phyloP scores from a whole-genome alignment of 2,113 vertebrate species.

The Neogobius melanostomus region DNA sequence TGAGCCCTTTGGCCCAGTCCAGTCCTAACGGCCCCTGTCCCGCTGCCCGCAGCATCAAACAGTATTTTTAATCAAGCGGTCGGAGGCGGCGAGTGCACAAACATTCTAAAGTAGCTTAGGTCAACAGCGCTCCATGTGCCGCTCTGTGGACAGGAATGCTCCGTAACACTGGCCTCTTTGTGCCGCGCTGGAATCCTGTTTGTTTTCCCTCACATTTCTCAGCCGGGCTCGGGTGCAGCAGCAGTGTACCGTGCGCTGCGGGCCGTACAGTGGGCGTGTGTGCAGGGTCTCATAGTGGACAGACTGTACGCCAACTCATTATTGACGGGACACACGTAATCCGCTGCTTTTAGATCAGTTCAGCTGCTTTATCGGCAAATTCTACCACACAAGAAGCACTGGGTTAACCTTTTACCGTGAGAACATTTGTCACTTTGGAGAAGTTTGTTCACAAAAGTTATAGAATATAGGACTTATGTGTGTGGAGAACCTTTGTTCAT shows the following conservation, averaged over 20 bases:
- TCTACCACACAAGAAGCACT: too few species aligned
- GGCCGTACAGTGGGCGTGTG: too few species aligned
- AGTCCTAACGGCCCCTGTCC: constrained; percentile 74
- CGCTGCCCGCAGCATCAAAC: constrained; percentile 74
- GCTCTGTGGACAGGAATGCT: constrained; percentile 79
- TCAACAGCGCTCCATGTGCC: constrained; percentile 76
- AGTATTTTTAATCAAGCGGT: constrained; percentile 83
- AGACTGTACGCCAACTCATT: too few species aligned
- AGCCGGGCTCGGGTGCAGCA: constrained; percentile 62
- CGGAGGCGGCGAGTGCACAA: constrained; percentile 78
- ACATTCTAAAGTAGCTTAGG: constrained; percentile 84
- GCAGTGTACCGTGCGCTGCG: constrained; percentile 33
- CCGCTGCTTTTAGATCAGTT: too few species aligned
- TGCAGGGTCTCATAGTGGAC: too few species aligned
- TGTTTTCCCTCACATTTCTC: constrained; percentile 80
- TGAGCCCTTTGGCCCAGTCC: constrained; percentile 53
- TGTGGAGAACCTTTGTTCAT: too few species aligned
- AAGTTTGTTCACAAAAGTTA: too few species aligned
- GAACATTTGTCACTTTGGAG: too few species aligned
- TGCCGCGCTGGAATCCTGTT: constrained; percentile 79
- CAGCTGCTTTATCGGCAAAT: too few species aligned
- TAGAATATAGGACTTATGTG: too few species aligned
- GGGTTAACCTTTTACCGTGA: too few species aligned
- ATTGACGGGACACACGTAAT: too few species aligned
- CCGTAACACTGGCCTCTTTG: constrained; percentile 75